These are phyloP conservation scores for Drosophila rellima DNA, from an alignment of 2,888 invertebrate genomes.

Conservation along the genomic window DNA sequence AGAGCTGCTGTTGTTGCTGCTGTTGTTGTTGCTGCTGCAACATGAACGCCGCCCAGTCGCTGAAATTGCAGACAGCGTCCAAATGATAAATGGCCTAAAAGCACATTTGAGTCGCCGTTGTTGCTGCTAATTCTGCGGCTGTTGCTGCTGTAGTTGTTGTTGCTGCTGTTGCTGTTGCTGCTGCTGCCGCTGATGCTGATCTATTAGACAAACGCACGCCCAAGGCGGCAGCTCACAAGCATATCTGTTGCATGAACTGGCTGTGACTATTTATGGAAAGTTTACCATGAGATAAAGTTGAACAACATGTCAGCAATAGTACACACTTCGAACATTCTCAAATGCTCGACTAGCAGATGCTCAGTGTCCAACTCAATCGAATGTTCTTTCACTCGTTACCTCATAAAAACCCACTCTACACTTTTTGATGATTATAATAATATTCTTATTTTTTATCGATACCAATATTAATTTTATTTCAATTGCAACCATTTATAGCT, in stretches of 20 bases:
- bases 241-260: slow-evolving; percentile 33
- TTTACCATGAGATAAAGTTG: slow-evolving; percentile 70
- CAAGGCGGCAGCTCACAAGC: slow-evolving; percentile 59
- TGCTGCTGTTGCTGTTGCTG: slow-evolving; percentile 30
- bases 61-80: slow-evolving; percentile 75
- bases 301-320: slow-evolving; percentile 46
- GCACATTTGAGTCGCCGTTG: slow-evolving; percentile 74
- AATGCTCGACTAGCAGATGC: slow-evolving; percentile 1
- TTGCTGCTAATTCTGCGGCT: slow-evolving; percentile 36
- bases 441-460: too few relatives aligned
- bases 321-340: not conserved
- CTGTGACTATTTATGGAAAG: slow-evolving; percentile 73
- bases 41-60: slow-evolving; percentile 66
- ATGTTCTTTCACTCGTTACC: too few relatives aligned
- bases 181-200: slow-evolving; percentile 63
- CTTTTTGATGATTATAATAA: too few relatives aligned
- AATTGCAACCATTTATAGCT: too few relatives aligned
- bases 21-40: slow-evolving; percentile 53
- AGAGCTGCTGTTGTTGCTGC: slow-evolving; percentile 4
- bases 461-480: too few relatives aligned
- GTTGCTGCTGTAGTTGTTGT: slow-evolving; percentile 28
- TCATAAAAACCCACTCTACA: too few relatives aligned
- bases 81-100: slow-evolving; percentile 76
- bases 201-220: slow-evolving; percentile 78
- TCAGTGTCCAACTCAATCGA: too few relatives aligned